Evolutionary conservation across 2,888 invertebrate genomes (phyloP).

Genomic region (Drosophila monieri): DNA sequence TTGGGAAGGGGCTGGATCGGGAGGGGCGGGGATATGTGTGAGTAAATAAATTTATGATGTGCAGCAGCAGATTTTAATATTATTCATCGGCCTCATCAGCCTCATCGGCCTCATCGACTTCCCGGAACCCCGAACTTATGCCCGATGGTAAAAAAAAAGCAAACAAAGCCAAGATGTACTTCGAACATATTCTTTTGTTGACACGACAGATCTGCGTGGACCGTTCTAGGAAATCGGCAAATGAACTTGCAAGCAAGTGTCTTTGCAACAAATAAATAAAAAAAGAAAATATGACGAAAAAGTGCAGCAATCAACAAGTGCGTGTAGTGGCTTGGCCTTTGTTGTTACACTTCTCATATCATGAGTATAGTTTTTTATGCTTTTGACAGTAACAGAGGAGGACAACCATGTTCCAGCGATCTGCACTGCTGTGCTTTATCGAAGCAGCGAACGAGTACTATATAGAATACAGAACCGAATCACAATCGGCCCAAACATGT

Average conservation of each 20-base stretch:
- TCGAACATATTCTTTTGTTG: constrained; percentile 9
- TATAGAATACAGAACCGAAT: constrained; percentile 9
- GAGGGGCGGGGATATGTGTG: not conserved
- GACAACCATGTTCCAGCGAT: not conserved
- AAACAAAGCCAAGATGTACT: constrained; percentile 9
- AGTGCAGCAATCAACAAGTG: constrained; percentile 40
- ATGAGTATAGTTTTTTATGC: not conserved
- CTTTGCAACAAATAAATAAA: constrained; percentile 6
- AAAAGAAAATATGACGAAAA: constrained; percentile 1
- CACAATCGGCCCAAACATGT: constrained; percentile 49
- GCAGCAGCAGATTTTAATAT: constrained; percentile 33
- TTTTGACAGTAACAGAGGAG: not conserved
- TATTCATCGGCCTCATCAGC: constrained; percentile 7
- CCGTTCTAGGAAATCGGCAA: constrained; percentile 24
- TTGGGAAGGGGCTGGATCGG: not conserved
- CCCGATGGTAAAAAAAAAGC: not conserved
- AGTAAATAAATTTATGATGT: constrained; percentile 19
- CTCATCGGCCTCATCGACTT: constrained; percentile 5
- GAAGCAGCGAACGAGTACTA: not conserved
- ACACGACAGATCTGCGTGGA: constrained; percentile 17
- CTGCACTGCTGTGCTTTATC: constrained; percentile 26
- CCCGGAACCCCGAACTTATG: constrained; percentile 12
- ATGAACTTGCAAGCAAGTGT: constrained; percentile 4
- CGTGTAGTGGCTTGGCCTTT: constrained; percentile 19
- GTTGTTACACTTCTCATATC: not conserved